Conservation (phyloP, 2,797 vertebrate species). For the Acipenser oxyrinchus region DNA sequence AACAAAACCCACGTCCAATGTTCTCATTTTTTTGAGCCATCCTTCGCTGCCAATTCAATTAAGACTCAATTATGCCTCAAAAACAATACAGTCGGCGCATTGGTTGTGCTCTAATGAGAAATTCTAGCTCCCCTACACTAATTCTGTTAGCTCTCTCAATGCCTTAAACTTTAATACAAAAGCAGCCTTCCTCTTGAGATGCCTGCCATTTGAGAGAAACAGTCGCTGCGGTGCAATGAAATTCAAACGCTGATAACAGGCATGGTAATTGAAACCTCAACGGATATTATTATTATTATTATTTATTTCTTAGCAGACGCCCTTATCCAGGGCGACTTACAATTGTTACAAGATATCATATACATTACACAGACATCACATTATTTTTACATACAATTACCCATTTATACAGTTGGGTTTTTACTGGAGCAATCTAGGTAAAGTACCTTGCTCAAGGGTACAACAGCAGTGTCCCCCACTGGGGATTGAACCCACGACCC, state of each 20-base stretch:
- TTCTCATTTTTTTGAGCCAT: conserved; percentile 27
- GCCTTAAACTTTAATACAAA: conserved; percentile 45
- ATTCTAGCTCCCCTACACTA: conserved; percentile 30
- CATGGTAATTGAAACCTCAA: conserved; percentile 35
- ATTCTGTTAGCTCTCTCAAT: conserved; percentile 45
- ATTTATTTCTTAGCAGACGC: no score
- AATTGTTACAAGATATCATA: no score
- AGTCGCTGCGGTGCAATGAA: conserved; percentile 22
- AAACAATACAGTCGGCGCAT: conserved; percentile 39
- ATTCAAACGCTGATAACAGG: conserved; percentile 34
- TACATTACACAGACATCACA: no score
- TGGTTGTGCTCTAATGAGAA: conserved; percentile 6
- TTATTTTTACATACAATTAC: no score
- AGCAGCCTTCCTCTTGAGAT: conserved; percentile 30
- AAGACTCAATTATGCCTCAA: conserved; percentile 65
- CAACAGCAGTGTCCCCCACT: no score
- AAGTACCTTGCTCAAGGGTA: no score
- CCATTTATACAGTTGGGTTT: no score
- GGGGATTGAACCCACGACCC: no score
- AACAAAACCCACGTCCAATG: conserved; percentile 37
- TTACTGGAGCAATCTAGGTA: no score
- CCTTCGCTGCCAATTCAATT: conserved; percentile 67
- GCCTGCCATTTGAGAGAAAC: conserved; percentile 33
- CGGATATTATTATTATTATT: no score
- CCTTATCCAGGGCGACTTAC: no score